Percentiles rank a stretch among this genome's conserved stretches.
Evolutionary conservation across 2,888 invertebrate genomes (phyloP).

Genomic region (Rotaria sp.): DNA sequence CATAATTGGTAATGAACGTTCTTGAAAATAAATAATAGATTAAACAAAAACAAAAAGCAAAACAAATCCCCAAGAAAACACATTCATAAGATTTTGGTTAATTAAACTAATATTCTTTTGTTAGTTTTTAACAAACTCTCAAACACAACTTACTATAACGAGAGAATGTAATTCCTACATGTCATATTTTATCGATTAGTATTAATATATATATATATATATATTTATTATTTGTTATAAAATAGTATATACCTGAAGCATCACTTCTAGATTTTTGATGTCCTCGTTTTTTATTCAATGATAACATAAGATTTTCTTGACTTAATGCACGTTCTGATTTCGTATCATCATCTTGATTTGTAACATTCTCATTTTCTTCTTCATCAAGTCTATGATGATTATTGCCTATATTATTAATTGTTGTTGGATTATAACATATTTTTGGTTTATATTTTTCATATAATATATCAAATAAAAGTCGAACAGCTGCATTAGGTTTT

Average conservation of each 20-base stretch:
- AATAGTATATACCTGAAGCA: background rate
- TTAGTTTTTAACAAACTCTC: background rate
- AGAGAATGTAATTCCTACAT: background rate
- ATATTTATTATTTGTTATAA: too few species aligned
- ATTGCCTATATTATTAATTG: background rate
- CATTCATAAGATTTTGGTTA: too few species aligned
- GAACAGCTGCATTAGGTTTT: background rate
- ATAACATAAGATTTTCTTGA: slow-evolving; percentile 6
- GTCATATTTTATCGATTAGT: background rate
- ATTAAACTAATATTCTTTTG: background rate
- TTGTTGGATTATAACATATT: background rate
- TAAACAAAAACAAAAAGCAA: background rate
- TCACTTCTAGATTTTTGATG: slow-evolving; percentile 26
- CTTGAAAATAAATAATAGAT: background rate
- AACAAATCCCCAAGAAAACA: background rate
- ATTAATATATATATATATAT: too few species aligned
- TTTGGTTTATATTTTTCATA: slow-evolving; percentile 29
- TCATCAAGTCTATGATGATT: background rate
- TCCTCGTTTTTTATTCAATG: background rate
- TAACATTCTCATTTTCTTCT: slow-evolving; percentile 27
- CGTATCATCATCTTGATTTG: background rate
- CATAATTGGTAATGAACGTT: background rate
- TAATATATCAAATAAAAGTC: slow-evolving; percentile 9
- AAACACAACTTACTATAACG: background rate
- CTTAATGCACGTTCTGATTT: slow-evolving; percentile 7